Conservation (phyloP, 2,797 vertebrate genomes). For the Sorex maritimensis region DNA sequence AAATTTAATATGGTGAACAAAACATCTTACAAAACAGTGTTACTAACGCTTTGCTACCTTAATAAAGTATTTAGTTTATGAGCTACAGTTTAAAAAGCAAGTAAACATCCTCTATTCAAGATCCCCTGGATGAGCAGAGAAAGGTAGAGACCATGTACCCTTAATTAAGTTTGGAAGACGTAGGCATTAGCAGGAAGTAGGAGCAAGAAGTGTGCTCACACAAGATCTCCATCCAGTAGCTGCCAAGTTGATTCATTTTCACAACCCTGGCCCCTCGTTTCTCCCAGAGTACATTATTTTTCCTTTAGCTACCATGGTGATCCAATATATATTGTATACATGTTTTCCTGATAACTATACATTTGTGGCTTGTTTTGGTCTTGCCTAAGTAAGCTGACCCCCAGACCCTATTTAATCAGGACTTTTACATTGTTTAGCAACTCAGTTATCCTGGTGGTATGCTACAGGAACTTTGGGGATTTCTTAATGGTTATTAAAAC, state of each 20-base stretch:
- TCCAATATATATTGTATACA: neutral
- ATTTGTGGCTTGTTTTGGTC: slow-evolving; percentile 61
- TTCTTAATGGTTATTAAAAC: slow-evolving; percentile 72
- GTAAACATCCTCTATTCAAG: neutral
- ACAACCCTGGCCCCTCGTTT: neutral
- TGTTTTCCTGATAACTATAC: neutral
- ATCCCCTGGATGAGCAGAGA: neutral
- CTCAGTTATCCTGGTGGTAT: slow-evolving; percentile 38
- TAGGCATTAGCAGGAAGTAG: neutral
- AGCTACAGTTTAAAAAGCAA: neutral
- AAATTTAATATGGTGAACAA: slow-evolving; percentile 37
- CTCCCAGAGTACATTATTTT: slow-evolving; percentile 18
- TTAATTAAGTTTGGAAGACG: neutral
- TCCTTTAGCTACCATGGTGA: slow-evolving; percentile 24
- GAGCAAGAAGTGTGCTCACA: neutral
- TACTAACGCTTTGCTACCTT: slow-evolving; percentile 34
- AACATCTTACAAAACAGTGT: slow-evolving; percentile 40
- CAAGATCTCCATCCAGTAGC: neutral
- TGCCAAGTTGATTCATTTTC: neutral
- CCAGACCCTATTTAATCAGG: slow-evolving; percentile 61
- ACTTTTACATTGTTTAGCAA: slow-evolving; percentile 71
- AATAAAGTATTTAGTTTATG: slow-evolving; percentile 21
- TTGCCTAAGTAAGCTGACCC: slow-evolving; percentile 60
- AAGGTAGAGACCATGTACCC: neutral
- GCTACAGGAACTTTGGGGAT: slow-evolving; percentile 44